phyloP scores from a whole-genome alignment of 2,113 vertebrate species.

The Bubo bubo region DNA sequence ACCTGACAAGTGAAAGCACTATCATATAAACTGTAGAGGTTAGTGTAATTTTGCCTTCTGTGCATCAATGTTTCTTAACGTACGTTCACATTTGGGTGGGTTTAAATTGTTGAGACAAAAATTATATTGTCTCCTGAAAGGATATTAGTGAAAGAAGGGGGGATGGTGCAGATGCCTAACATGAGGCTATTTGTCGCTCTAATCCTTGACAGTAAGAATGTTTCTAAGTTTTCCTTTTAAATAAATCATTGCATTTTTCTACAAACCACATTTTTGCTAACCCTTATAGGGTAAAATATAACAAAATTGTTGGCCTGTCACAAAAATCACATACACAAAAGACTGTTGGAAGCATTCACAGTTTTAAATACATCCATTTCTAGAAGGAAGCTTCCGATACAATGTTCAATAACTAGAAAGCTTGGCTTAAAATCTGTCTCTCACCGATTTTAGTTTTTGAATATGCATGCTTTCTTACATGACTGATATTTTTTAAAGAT shows the following conservation, averaged over 20 bases:
- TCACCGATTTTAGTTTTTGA: neutral
- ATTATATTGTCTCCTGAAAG: neutral
- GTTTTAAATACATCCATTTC: neutral
- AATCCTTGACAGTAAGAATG: neutral
- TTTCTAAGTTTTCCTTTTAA: neutral
- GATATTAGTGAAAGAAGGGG: neutral
- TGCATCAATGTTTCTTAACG: neutral
- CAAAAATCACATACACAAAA: slow-evolving; percentile 10
- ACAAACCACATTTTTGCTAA: neutral
- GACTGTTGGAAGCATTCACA: neutral
- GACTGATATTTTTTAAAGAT: neutral
- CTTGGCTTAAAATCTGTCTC: neutral
- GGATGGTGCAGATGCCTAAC: neutral
- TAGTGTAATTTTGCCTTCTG: neutral
- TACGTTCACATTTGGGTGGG: neutral
- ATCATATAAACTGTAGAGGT: neutral
- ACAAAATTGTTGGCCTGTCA: neutral
- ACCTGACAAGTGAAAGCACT: neutral
- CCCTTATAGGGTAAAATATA: neutral
- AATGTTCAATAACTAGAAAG: neutral
- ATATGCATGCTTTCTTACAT: neutral
- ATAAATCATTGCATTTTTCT: neutral
- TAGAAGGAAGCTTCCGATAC: neutral
- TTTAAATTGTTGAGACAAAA: neutral
- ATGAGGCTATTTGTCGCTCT: neutral